phyloP scores from a whole-genome alignment of 2,888 invertebrate genomes.

The Aquatica leii region DNA sequence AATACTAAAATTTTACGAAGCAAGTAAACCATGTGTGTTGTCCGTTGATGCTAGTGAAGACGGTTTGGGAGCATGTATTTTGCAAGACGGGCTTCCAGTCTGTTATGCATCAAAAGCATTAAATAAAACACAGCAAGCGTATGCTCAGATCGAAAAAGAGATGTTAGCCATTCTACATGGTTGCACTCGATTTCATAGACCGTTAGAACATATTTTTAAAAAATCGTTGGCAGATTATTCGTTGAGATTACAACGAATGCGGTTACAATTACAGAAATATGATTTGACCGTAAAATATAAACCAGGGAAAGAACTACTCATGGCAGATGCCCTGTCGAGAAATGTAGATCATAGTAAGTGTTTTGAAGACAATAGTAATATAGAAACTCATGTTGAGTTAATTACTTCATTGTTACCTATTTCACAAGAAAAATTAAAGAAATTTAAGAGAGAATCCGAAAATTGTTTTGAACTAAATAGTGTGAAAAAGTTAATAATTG shows the following conservation, averaged over 20 bases:
- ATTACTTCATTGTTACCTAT: constrained; percentile 2
- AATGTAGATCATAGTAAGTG: constrained; percentile 2
- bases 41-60: too few relatives aligned
- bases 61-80: neutral
- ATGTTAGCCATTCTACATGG: constrained; percentile 16
- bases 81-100: neutral
- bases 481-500: constrained; percentile 1
- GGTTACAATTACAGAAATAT: neutral
- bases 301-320: constrained; percentile 20
- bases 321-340: neutral
- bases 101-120: neutral
- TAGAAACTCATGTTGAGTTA: neutral
- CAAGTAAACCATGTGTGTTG: neutral
- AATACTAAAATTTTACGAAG: too few relatives aligned
- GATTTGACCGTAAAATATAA: constrained; percentile 2
- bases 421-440: neutral
- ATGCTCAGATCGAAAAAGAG: too few relatives aligned
- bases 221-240: constrained; percentile 22
- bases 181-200: too few relatives aligned
- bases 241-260: constrained; percentile 20
- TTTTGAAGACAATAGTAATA: constrained; percentile 7
- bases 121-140: neutral
- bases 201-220: constrained; percentile 24
- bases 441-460: constrained; percentile 5
- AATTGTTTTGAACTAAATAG: constrained; percentile 1